These are phyloP conservation scores for Papilio demoleus DNA, from an alignment of 2,888 invertebrate genomes.

Conservation along the genomic window DNA sequence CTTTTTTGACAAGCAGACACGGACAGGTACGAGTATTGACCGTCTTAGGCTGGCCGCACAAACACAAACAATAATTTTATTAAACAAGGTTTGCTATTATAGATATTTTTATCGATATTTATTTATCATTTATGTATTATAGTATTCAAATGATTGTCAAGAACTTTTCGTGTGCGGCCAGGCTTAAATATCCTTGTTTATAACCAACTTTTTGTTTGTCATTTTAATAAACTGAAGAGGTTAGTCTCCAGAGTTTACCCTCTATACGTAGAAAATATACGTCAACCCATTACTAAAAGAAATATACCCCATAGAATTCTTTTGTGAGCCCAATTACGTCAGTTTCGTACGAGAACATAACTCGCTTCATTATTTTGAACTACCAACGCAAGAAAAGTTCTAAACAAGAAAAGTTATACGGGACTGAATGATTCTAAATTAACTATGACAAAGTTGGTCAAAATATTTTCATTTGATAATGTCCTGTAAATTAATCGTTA, in stretches of 20 bases:
- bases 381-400: conserved; percentile 23
- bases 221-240: neutral
- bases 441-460: neutral
- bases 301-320: neutral
- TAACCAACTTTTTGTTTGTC: neutral
- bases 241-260: neutral
- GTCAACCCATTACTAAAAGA: neutral
- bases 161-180: too few species aligned
- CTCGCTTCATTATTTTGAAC: conserved; percentile 24
- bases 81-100: too few species aligned
- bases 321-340: conserved; percentile 13
- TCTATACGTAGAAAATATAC: too few species aligned
- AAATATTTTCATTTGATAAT: neutral
- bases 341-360: conserved; percentile 16
- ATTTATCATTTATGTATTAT: too few species aligned
- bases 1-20: too few species aligned
- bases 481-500: neutral
- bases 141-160: too few species aligned
- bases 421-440: conserved; percentile 13
- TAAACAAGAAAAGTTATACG: conserved; percentile 7
- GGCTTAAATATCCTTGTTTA: neutral
- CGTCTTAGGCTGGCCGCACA: too few species aligned
- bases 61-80: too few species aligned
- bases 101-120: too few species aligned
- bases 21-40: too few species aligned